Base-by-base conservation (phyloP, 2,888 invertebrate genomes). In the Heteromyza rotundicornis region DNA sequence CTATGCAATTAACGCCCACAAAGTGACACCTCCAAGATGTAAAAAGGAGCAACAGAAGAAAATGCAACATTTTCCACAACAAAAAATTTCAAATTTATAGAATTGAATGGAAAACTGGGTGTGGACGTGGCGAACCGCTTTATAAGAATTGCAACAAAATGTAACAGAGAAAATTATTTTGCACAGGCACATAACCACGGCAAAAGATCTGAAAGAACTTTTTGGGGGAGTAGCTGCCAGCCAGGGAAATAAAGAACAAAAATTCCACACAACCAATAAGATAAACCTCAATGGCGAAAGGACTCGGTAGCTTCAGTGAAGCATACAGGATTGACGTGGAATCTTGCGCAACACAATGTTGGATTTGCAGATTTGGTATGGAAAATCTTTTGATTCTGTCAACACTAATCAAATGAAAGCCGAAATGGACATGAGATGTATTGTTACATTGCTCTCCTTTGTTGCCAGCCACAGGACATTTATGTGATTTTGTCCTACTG, bases 321-420 rank as follows among this genome's bases (percentile, higher is more conserved):
- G 10, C 27, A 40, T 40, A 32, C 10, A 40, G 22, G 32, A 56
- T 44, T 56, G 44, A 44, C 19, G 40, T 14, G 36, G 14, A n/a
- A 47, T 47, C 22, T 36, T 36, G 54, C 54, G 54, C 54, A 49
- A 40, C 8, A 49, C 49, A 36, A 40, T 23, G 55, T n/a, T 5
- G 12, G 19, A 50, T 36, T 40, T 20, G 16, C 10, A 22, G 24
- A 36, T 59, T 22, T n/a, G 20, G 35, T 14, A 35, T 19, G 44
- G 53, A 32, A 54, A 54, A 60, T 60, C 66, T 74, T 69, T 72
- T 65, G 65, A 74, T 74, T 68, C 70, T 75, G 75, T 75, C 75
- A 75, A 63, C 75, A 56, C 53, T 17, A 35, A 49, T 27, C 52
- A 27, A 50, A 24, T 16, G 16, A 27, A 24, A 27, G 52, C 24